Evolutionary conservation across 2,888 invertebrate genomes (phyloP), one percentile per base, ranked within the genome.

Genomic region (Cyrtodaria siliqua): DNA sequence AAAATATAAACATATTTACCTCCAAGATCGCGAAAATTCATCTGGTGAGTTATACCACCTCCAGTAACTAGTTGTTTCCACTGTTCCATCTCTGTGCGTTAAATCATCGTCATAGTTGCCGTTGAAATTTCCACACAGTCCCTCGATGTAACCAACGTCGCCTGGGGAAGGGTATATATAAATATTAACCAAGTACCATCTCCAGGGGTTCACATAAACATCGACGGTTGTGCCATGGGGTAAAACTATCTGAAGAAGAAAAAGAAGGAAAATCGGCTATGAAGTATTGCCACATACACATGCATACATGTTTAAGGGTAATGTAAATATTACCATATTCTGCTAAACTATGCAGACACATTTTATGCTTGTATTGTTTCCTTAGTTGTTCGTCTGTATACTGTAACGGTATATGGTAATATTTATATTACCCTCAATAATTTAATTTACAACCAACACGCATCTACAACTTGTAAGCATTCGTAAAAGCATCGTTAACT

Each of bases 121-220:
- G 47, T 60, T 60, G 27, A 47, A 60, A 27, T 60, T 60, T 14
- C 60, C 60, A 27, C 60, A 60, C 26, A 60, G 16, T 9, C 60
- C 60, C 12, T 47, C 47, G 1, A 27, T 23, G 6, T n/a, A 9
- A 1, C 60, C 60, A 29, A 47, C 29, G 14, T 60, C 60, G n/a
- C 20, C 9, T n/a, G 47, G 60, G 29, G 60, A 27, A 1, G 60
- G 60, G 14, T 44, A 47, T 12, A 60, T 60, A n/a, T 42, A 24
- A 0, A 60, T 47, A 26, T 60, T 60, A 12, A 60, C 29, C 16
- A 60, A 18, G 29, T 60, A 60, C 14, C 47, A 20, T 20, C 26
- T 23, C 42, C 42, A 60, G 3, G 60, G 49, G 12, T 12, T 27
- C 9, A 49, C 27, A 2, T 26, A 24, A 14, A 60, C 49, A 27